Base-by-base conservation (phyloP, 2,797 vertebrate species). In the Mus minutoides region DNA sequence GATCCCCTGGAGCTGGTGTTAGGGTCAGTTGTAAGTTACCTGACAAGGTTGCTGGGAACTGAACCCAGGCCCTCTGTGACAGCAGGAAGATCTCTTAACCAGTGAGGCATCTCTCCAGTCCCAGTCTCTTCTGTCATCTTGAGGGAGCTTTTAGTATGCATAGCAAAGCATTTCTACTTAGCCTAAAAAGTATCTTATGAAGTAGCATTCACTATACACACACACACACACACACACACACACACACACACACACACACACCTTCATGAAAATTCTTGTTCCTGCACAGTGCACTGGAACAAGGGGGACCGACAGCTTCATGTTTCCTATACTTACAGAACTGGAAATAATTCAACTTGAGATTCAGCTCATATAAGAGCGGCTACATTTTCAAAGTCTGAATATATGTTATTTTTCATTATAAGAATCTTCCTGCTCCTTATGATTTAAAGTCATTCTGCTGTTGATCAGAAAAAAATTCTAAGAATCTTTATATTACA, bases 321-420 rank as follows among this genome's bases (percentile, higher is more conserved):
- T 91, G 77, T 79, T 93, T 62, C 88, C 82, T 77, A 17, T 31
- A 90, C 4, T 52, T 82, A 67, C 13, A 71, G 58, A 94, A 96
- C 94, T 26, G 10, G n/a, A 97, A 93, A 89, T 82, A 26, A 76
- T 88, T 97, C 43, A 24, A 67, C 62, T 54, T 83, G 56, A 95
- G 75, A 8, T 82, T 90, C 31, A 89, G 37, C n/a, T 94, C 34
- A 22, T 58, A 40, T 52, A 79, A 62, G 85, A 64, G 40, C 69
- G 22, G 37, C 40, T 21, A 91, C 4, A 8, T 90, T 76, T 88
- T 92, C 79, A 96, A 95, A 69, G 67, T 71, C 43, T 82, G 31
- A 88, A 92, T 52, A 37, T 54, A 24, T 24, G 67, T n/a, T 60
- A 90, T 46, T 85, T 90, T 92, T 69, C 77, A 82, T 95, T 43